Conservation (phyloP, 2,888 invertebrate species). For the Lepidocyrtoides sp. region DNA sequence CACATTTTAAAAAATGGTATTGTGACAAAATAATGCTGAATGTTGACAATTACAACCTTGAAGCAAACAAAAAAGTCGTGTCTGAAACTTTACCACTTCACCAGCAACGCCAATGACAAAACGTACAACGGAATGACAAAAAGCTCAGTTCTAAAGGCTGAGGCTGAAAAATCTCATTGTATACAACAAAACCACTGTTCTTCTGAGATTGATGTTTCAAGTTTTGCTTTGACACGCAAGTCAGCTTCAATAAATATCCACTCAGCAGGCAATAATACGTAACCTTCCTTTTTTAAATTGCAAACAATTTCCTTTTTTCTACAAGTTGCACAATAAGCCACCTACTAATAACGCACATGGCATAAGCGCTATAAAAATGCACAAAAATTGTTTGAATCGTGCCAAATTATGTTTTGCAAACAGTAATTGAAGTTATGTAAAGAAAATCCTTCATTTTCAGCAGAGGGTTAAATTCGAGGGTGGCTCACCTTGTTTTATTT, state of each 20-base stretch:
- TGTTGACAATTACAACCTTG: conserved; percentile 60
- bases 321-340: background rate
- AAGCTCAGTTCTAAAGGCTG: conserved; percentile 10
- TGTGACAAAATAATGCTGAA: conserved; percentile 56
- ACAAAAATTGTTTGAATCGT: conserved; percentile 22
- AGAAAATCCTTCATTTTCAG: conserved; percentile 11
- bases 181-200: conserved; percentile 14
- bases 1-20: conserved; percentile 56
- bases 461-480: conserved; percentile 43
- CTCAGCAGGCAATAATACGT: conserved; percentile 34
- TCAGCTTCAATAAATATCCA: conserved; percentile 42
- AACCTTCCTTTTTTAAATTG: conserved; percentile 56
- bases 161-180: conserved; percentile 39
- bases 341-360: background rate
- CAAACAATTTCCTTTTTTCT: background rate
- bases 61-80: conserved; percentile 72
- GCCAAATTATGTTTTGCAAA: conserved; percentile 48
- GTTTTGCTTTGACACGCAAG: conserved; percentile 66
- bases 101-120: background rate
- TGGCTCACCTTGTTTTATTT: conserved; percentile 7
- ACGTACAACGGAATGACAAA: background rate
- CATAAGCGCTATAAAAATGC: background rate
- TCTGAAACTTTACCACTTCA: conserved; percentile 34
- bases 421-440: conserved; percentile 17
- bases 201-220: conserved; percentile 46